Base-by-base conservation (phyloP, 2,888 invertebrate genomes). In the Drosophila pegasa region DNA sequence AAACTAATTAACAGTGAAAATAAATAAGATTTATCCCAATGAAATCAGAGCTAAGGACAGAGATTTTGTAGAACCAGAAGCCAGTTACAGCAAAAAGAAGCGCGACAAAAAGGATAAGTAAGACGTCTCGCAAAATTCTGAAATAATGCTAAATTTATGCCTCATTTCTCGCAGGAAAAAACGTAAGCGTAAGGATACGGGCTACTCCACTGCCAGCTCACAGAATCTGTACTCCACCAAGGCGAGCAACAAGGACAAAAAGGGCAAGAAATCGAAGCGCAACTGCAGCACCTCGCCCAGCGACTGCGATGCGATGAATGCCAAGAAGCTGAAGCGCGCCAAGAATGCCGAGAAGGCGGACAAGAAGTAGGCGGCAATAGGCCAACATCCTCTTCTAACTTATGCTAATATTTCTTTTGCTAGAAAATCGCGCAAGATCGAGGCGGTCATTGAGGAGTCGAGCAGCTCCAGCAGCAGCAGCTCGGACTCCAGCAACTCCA, bases 171-270 rank as follows among this genome's bases (percentile, higher is more conserved):
- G 0, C 16, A 90, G 91, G 40, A 87, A 91, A 59, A 91, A 90
- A 57, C 88, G 90, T 3, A 92, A 90, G 33, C 90, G 91, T 10
- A 95, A 95, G 90, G 95, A 95, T 81, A 95, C 95, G 0, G 95
- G 95, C 12, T 95, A 95, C 80, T 95, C 95, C 1, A 95, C 95
- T 1, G 95, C 94, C 55, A 95, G 94, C 89, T 95, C 95, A 0
- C 94, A 94, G 78, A 93, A 93, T 68, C 93, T 94, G 1, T 92
- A 91, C 58, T 90, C 91, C 29, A 91, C 89, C 29, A 90, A 89
- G 73, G 74, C 82, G 5, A 80, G 54, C 33, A 75, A 88, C n/a
- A 93, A 92, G 74, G 91, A 93, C 52, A 93, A 92, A 69, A 91
- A 84, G 77, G 75, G 62, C 20, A 92, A 91, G 65, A 91, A 90